These are phyloP conservation scores for Rhipidura dahli DNA, from an alignment of 2,113 vertebrate genomes.

Conservation along the genomic window DNA sequence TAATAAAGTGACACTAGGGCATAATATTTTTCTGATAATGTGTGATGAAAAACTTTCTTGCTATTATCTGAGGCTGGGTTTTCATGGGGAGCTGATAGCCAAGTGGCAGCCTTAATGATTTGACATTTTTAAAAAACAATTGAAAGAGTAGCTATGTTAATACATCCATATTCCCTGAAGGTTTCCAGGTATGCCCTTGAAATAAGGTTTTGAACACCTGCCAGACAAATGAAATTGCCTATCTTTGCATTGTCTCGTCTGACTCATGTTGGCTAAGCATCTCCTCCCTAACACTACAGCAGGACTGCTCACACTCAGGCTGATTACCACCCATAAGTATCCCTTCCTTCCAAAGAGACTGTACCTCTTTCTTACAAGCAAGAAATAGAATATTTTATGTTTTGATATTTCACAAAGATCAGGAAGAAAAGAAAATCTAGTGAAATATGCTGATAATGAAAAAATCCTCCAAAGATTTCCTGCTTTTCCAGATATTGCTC, in stretches of 20 bases:
- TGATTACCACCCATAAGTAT: background rate
- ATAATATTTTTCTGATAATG: background rate
- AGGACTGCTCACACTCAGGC: background rate
- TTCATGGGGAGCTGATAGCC: background rate
- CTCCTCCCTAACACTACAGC: background rate
- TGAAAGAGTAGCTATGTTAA: background rate
- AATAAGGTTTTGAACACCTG: background rate
- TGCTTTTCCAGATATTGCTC: background rate
- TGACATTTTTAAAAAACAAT: background rate
- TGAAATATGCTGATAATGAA: background rate
- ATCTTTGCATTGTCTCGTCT: fast-evolving
- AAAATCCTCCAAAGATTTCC: background rate
- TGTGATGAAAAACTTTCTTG: background rate
- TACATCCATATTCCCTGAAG: background rate
- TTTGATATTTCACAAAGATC: background rate
- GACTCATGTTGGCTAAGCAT: background rate
- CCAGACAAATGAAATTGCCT: background rate
- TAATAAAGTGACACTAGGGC: background rate
- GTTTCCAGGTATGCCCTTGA: background rate
- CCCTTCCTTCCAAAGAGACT: background rate
- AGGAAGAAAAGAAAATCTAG: background rate
- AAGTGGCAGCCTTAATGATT: background rate
- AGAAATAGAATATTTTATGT: background rate
- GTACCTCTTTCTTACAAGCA: background rate
- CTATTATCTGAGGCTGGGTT: background rate